Base-by-base conservation (phyloP, 2,113 vertebrate genomes). In the Thunnus thynnus region DNA sequence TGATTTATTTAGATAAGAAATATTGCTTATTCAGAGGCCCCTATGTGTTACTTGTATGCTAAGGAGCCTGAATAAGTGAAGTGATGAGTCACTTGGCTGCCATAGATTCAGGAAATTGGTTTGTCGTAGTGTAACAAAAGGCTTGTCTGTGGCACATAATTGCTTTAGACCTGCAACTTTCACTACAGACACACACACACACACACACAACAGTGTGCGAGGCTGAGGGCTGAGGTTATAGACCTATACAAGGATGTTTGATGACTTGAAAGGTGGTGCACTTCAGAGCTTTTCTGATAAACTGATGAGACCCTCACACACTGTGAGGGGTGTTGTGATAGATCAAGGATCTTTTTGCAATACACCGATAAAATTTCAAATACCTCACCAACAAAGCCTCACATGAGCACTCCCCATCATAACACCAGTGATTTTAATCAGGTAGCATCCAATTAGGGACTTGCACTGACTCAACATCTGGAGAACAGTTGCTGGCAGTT, bases 101-200 rank as follows among this genome's bases (percentile, higher is more conserved):
- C 84, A 86, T 87, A 90, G 83, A 89, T 82, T 91, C 84, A 65
- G 86, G 88, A 93, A 93, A 93, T 93, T 93, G 92, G 91, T 91
- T 92, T 88, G 91, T 91, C 69, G 76, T 81, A 62, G 72, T 83
- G 70, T 67, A 84, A 93, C 90, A 93, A 94, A 91, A 89, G 89
- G 47, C 76, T 72, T 66, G 80, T 86, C 77, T 77, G 67, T 72
- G 76, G 30, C 22, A 65, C 48, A 74, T 89, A 86, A 89, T 89
- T 88, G 79, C 88, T 84, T 88, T 71, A 75, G 74, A 81, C 77
- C 77, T 63, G 41, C 71, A 81, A 84, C 81, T 88, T 86, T 83
- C 54, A 60, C 51, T 0, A 46, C 73, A 63, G 82, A 69, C 36
- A 5, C 51, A 5, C 14, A 18, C 64, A 22, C 54, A 72, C 78